Percentiles rank a stretch among this genome's conserved stretches.
Conservation (phyloP, 2,797 vertebrate species). For the Garrulus glandarius region DNA sequence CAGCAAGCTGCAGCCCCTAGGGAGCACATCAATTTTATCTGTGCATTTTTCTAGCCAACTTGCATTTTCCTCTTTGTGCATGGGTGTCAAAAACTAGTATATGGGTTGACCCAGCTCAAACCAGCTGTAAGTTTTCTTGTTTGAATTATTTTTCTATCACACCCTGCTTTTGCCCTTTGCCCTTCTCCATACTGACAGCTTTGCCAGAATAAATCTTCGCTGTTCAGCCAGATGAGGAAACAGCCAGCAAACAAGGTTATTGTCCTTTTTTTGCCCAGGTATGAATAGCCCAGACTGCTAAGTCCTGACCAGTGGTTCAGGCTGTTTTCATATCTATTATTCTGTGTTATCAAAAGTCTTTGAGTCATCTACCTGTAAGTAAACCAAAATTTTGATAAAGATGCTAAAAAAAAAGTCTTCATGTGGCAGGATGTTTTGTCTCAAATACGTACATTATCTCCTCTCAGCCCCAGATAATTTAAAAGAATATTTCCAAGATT, state of each 20-base stretch:
- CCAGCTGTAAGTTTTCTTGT: background rate
- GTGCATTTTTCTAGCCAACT: background rate
- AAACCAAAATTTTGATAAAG: background rate
- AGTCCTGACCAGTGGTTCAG: background rate
- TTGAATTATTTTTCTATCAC: background rate
- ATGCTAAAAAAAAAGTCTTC: background rate
- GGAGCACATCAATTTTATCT: background rate
- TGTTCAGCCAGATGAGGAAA: background rate
- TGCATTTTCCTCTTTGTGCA: background rate
- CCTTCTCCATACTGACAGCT: background rate
- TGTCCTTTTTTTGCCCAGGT: conserved; percentile 15
- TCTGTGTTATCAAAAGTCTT: background rate
- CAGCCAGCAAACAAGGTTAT: background rate
- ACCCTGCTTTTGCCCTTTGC: background rate
- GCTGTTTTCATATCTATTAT: background rate
- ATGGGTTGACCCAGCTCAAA: background rate
- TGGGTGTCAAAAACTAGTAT: background rate
- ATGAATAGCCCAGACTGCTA: background rate
- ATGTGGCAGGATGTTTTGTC: background rate
- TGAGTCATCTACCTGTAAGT: background rate
- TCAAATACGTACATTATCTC: background rate
- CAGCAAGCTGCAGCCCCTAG: background rate
- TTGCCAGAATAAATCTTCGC: background rate
- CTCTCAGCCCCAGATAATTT: background rate
- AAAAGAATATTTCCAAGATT: background rate